These are phyloP conservation scores for Ephydatia muelleri DNA, from an alignment of 37 sponge, comb jelly and placozoan species.

Conservation along the genomic window DNA sequence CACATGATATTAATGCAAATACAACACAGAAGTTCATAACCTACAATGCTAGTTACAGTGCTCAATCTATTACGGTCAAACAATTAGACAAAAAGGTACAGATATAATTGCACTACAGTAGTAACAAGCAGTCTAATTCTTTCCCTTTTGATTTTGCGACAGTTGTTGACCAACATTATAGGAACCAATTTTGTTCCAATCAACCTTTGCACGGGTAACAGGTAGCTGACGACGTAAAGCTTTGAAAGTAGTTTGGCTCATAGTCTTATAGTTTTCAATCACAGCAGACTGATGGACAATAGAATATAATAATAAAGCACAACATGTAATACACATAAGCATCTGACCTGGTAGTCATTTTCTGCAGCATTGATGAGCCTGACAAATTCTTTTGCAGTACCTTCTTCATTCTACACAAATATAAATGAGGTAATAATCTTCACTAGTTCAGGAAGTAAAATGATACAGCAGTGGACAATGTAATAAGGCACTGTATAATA, in stretches of 20 bases:
- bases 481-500: no score
- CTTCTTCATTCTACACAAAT: constrained; percentile 53
- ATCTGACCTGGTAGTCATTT: constrained; percentile 79
- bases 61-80: background rate
- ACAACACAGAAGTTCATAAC: background rate
- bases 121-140: background rate
- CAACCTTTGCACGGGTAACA: constrained; percentile 90
- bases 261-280: constrained; percentile 90
- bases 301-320: background rate
- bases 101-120: background rate
- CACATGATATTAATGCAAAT: background rate
- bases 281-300: constrained; percentile 53
- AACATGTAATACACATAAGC: background rate
- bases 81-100: background rate
- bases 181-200: constrained; percentile 91
- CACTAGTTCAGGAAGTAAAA: no score
- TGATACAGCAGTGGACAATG: no score
- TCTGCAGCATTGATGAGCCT: constrained; percentile 73
- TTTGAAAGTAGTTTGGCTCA: constrained; percentile 97
- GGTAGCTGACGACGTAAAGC: constrained; percentile 93
- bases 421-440: no score
- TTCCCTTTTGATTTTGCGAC: background rate
- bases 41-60: background rate
- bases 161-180: constrained; percentile 70
- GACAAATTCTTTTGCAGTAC: constrained; percentile 72